phyloP scores from a whole-genome alignment of 2,888 invertebrate species.

The Drosophila austrosaltans region DNA sequence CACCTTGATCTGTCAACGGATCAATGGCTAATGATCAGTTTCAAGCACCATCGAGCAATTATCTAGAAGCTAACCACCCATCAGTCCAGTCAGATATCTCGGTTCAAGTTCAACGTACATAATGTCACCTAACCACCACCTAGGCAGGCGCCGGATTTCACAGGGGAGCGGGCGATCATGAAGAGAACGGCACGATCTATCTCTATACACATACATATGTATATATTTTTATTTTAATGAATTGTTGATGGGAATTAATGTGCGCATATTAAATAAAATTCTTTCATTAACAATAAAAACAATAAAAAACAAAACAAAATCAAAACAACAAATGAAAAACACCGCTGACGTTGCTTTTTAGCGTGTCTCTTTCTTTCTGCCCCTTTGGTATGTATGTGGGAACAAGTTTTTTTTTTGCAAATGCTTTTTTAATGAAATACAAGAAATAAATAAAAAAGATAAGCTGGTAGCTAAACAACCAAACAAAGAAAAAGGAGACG shows the following conservation, averaged over 20 bases:
- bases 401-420: conserved; percentile 75
- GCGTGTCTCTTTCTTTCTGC: conserved; percentile 26
- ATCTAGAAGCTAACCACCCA: conserved; percentile 39
- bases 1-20: conserved; percentile 58
- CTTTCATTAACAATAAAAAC: conserved; percentile 70
- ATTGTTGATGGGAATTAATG: conserved; percentile 76
- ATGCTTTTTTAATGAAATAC: conserved; percentile 75
- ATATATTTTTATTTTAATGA: conserved; percentile 63
- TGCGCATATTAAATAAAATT: conserved; percentile 75
- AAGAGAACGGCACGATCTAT: conserved; percentile 23
- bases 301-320: conserved; percentile 44
- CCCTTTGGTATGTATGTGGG: conserved; percentile 51
- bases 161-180: not conserved
- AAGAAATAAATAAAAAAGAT: conserved; percentile 51
- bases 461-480: conserved; percentile 58
- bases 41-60: conserved; percentile 43
- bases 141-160: conserved; percentile 38
- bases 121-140: conserved; percentile 50
- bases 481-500: conserved; percentile 32
- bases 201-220: conserved; percentile 44
- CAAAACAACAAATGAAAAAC: conserved; percentile 27
- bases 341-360: conserved; percentile 67
- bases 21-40: conserved; percentile 60
- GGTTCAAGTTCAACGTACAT: conserved; percentile 29
- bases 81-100: conserved; percentile 14